Evolutionary conservation across 2,113 vertebrate genomes (phyloP).

Genomic region (Calyptommatus sinebrachiatus): DNA sequence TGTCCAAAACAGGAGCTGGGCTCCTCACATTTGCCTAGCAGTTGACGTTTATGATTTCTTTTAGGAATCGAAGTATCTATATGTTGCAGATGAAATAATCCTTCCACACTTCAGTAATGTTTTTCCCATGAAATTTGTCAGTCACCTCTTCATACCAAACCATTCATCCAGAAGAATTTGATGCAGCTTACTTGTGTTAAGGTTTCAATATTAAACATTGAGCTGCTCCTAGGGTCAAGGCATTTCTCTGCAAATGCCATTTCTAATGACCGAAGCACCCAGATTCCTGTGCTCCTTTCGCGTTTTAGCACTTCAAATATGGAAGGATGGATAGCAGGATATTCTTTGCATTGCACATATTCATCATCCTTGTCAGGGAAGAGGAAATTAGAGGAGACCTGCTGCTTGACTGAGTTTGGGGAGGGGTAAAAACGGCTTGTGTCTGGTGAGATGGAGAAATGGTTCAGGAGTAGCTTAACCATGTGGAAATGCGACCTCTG

Average conservation of each 20-base stretch:
- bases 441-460: conserved; percentile 34
- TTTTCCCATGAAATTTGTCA: neutral
- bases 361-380: neutral
- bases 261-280: neutral
- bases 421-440: conserved; percentile 28
- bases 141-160: neutral
- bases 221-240: neutral
- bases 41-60: neutral
- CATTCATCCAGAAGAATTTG: neutral
- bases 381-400: conserved; percentile 1
- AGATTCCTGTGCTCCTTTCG: neutral
- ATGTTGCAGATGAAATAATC: neutral
- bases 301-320: neutral
- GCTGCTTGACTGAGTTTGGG: neutral
- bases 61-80: neutral
- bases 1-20: neutral
- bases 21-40: neutral
- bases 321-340: conserved; percentile 2
- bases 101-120: neutral
- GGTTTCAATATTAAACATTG: neutral
- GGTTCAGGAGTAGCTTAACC: conserved; percentile 53
- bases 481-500: conserved; percentile 51
- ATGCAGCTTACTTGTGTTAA: neutral
- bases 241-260: neutral
- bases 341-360: neutral